These are phyloP conservation scores for Steinernema scapterisci DNA, from an alignment of 2,888 invertebrate species.

Conservation along the genomic window DNA sequence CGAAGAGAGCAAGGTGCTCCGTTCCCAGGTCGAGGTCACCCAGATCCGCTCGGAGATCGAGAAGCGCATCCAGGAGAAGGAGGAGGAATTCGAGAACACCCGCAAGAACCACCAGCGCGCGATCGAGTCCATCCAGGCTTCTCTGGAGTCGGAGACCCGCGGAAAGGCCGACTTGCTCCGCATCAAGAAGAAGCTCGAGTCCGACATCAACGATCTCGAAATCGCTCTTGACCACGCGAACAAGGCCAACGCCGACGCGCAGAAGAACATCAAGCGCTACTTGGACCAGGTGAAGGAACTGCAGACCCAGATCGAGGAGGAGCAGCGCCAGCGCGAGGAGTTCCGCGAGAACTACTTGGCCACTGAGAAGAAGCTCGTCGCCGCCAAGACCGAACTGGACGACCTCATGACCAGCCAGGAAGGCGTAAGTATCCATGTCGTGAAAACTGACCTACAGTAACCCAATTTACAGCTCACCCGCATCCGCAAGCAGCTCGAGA, in stretches of 20 bases:
- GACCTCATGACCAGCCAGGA: too few species aligned
- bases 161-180: slow-evolving; percentile 99
- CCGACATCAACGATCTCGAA: slow-evolving; percentile 99
- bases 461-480: too few species aligned
- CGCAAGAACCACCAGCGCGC: slow-evolving; percentile 99
- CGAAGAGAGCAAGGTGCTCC: slow-evolving; percentile 89
- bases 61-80: slow-evolving; percentile 98
- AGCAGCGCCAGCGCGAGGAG: slow-evolving; percentile 95
- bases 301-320: slow-evolving; percentile 80
- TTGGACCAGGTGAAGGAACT: slow-evolving; percentile 86
- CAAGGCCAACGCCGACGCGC: slow-evolving; percentile 75
- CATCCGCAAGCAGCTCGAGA: slow-evolving; percentile 71
- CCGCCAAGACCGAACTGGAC: slow-evolving; percentile 62
- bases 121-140: slow-evolving; percentile 79
- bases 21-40: slow-evolving; percentile 95
- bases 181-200: slow-evolving; percentile 99
- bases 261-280: slow-evolving; percentile 74
- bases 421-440: too few species aligned
- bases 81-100: slow-evolving; percentile 96
- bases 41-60: slow-evolving; percentile 89
- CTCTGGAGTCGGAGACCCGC: slow-evolving; percentile 95
- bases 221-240: slow-evolving; percentile 98
- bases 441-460: too few species aligned
- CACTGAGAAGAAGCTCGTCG: slow-evolving; percentile 82
- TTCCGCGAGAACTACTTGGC: slow-evolving; percentile 95